Conservation (phyloP, 2,113 vertebrate genomes). For the Lichenostomus cassidix region DNA sequence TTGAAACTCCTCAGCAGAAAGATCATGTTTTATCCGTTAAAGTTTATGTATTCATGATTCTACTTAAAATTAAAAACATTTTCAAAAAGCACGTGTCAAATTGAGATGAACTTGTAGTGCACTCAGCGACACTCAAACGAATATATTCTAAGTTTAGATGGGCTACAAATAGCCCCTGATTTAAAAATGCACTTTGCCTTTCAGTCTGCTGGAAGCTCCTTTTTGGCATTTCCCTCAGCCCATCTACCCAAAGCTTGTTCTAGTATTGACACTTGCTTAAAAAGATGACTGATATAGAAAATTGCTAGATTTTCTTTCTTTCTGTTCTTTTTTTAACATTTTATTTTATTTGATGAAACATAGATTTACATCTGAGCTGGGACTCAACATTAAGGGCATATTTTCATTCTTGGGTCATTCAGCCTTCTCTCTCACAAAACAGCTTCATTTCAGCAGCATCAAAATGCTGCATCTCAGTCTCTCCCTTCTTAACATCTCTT, state of each 20-base stretch:
- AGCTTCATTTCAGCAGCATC: neutral
- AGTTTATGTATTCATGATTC: neutral
- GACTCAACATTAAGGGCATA: neutral
- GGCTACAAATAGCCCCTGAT: neutral
- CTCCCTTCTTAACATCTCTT: neutral
- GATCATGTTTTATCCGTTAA: neutral
- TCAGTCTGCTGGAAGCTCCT: neutral
- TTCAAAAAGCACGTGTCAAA: neutral
- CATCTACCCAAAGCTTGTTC: neutral
- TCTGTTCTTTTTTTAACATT: neutral
- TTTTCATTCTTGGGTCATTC: neutral
- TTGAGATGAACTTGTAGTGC: neutral
- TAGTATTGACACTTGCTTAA: neutral
- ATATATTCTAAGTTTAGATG: neutral
- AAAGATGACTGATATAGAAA: neutral
- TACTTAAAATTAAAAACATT: neutral
- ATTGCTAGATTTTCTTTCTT: neutral
- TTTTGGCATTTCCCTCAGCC: neutral
- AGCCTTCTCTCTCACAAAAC: neutral
- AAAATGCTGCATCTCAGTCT: neutral
- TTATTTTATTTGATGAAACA: neutral
- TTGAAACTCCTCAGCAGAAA: neutral
- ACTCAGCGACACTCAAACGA: neutral
- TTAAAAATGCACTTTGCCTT: neutral
- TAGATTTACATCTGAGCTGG: neutral